Evolutionary conservation across 2,797 vertebrate genomes (phyloP).

Genomic region (Spheniscus humboldti): DNA sequence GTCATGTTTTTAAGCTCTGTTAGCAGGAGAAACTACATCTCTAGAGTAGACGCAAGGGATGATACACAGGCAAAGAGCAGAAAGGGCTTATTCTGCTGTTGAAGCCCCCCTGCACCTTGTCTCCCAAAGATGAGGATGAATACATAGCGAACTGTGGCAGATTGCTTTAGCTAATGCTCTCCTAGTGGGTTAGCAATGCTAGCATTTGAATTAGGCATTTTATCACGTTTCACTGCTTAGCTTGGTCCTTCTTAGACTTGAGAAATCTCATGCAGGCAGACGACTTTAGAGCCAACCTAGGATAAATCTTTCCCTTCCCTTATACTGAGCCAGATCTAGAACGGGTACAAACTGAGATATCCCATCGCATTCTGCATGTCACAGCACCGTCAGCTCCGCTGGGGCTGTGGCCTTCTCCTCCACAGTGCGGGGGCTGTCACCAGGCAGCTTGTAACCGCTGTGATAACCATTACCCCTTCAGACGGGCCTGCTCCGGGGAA

Average conservation of each 20-base stretch:
- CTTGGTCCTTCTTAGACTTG: not conserved
- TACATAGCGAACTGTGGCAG: not conserved
- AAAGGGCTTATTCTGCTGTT: not conserved
- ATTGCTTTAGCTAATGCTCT: not conserved
- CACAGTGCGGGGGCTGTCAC: not conserved
- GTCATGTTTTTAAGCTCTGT: not conserved
- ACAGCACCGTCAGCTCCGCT: rapidly evolving
- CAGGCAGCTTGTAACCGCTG: not conserved
- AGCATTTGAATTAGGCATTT: not conserved
- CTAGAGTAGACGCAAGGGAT: not conserved
- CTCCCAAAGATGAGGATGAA: not conserved
- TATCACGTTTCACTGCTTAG: not conserved
- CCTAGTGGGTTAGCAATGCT: not conserved
- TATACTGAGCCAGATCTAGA: not conserved
- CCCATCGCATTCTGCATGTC: not conserved
- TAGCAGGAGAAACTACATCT: not conserved
- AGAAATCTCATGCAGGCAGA: not conserved
- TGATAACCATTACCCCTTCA: not conserved
- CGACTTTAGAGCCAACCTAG: not conserved
- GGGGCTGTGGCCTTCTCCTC: not conserved
- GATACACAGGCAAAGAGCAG: not conserved
- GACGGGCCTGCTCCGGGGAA: too few relatives aligned
- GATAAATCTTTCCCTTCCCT: not conserved
- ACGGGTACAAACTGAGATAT: not conserved
- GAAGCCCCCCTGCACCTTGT: not conserved